Evolutionary conservation across 2,888 invertebrate genomes (phyloP).

Genomic region (Dryobota labecula): DNA sequence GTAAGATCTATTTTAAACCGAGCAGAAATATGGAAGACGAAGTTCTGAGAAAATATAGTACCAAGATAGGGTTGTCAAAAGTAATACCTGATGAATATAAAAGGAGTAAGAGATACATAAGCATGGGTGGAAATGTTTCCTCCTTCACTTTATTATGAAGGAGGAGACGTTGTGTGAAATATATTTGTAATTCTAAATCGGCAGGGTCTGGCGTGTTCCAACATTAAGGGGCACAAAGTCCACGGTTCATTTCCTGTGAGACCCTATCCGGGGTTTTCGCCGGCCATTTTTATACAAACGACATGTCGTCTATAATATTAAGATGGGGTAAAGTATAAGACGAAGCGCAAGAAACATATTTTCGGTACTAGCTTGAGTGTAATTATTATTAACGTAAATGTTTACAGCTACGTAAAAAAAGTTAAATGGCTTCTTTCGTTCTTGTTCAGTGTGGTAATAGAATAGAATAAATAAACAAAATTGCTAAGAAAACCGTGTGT

Average conservation of each 20-base stretch:
- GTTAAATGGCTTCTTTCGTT: neutral
- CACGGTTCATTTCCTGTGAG: constrained; percentile 77
- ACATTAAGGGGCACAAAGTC: constrained; percentile 70
- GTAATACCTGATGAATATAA: constrained; percentile 63
- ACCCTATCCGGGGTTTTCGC: constrained; percentile 64
- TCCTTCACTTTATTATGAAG: constrained; percentile 33
- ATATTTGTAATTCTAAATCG: constrained; percentile 58
- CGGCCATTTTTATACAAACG: constrained; percentile 73
- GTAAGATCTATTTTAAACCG: constrained; percentile 32
- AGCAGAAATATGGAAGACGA: constrained; percentile 32
- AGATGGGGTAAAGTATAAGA: constrained; percentile 54
- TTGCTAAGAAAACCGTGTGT: neutral
- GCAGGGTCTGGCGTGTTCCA: constrained; percentile 44
- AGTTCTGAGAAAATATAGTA: constrained; percentile 51
- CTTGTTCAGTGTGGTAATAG: neutral
- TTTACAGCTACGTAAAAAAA: neutral
- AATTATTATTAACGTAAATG: neutral
- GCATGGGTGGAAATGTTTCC: constrained; percentile 37
- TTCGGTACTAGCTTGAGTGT: neutral
- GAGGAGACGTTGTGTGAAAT: constrained; percentile 45
- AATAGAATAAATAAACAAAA: neutral
- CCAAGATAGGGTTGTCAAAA: constrained; percentile 56
- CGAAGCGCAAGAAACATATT: constrained; percentile 36
- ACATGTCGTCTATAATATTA: constrained; percentile 71
- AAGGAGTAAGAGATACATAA: constrained; percentile 33